Conservation (phyloP, 2,888 invertebrate genomes). For the Masnerella sp. region DNA sequence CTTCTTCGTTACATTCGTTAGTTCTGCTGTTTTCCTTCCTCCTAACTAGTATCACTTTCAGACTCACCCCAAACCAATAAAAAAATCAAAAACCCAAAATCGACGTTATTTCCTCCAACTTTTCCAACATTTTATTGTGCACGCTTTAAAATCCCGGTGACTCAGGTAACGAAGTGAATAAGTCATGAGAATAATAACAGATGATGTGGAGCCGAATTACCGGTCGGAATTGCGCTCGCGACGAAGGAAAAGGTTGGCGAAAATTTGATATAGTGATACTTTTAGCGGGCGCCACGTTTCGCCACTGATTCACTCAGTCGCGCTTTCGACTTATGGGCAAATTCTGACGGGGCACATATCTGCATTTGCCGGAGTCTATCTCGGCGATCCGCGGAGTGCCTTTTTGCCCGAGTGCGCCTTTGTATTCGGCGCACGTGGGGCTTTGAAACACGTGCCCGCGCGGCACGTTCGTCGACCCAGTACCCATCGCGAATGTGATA, state of each 20-base stretch:
- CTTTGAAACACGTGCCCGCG: constrained; percentile 66
- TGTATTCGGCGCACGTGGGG: constrained; percentile 62
- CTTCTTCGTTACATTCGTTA: too few relatives aligned
- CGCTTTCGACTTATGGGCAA: constrained; percentile 43
- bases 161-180: constrained; percentile 4
- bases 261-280: constrained; percentile 36
- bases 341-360: constrained; percentile 42
- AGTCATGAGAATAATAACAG: constrained; percentile 11
- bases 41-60: too few relatives aligned
- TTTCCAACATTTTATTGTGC: too few relatives aligned
- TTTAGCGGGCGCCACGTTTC: constrained; percentile 30
- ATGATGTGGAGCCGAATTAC: constrained; percentile 25
- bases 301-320: constrained; percentile 36
- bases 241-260: constrained; percentile 16
- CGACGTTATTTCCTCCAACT: too few relatives aligned
- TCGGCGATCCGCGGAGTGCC: constrained; percentile 32
- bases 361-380: constrained; percentile 41
- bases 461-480: constrained; percentile 56
- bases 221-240: constrained; percentile 2
- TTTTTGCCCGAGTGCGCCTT: constrained; percentile 58
- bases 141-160: constrained; percentile 3
- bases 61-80: too few relatives aligned
- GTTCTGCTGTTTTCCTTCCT: too few relatives aligned
- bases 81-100: too few relatives aligned
- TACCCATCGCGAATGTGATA: constrained; percentile 62